Percentiles rank a stretch among this genome's conserved stretches.
Conservation (phyloP, 2,113 vertebrate species). For the Cyphomyrus plagiostoma region DNA sequence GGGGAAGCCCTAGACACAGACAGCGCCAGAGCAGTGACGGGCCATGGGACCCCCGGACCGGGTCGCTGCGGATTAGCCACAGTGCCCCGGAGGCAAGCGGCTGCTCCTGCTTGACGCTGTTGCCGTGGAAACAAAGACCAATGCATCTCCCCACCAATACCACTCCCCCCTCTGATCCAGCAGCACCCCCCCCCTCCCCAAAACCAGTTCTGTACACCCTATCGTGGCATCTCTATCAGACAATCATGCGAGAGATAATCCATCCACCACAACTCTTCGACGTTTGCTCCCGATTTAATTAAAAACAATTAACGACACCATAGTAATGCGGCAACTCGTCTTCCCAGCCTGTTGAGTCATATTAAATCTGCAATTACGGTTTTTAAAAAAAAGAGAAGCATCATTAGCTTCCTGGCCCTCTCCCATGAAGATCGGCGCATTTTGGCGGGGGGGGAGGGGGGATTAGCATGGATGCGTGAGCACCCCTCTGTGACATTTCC, state of each 20-base stretch:
- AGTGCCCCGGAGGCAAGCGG: background rate
- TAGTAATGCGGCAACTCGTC: background rate
- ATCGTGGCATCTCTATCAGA: background rate
- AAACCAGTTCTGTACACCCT: background rate
- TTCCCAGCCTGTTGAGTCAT: background rate
- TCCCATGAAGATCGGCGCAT: background rate
- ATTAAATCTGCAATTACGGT: background rate
- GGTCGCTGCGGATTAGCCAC: background rate
- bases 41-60: background rate
- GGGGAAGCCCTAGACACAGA: background rate
- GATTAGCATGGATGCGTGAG: background rate
- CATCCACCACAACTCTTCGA: background rate
- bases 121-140: background rate
- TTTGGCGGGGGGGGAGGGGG: background rate
- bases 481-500: background rate
- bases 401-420: background rate
- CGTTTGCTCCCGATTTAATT: background rate
- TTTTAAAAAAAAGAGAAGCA: background rate
- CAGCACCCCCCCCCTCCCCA: background rate
- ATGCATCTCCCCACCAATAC: background rate
- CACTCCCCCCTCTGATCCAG: background rate
- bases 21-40: background rate
- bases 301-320: background rate
- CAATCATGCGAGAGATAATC: background rate
- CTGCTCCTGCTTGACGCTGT: background rate